Evolutionary conservation across 2,797 vertebrate genomes (phyloP).

Genomic region (Mormyrops boulengeri): DNA sequence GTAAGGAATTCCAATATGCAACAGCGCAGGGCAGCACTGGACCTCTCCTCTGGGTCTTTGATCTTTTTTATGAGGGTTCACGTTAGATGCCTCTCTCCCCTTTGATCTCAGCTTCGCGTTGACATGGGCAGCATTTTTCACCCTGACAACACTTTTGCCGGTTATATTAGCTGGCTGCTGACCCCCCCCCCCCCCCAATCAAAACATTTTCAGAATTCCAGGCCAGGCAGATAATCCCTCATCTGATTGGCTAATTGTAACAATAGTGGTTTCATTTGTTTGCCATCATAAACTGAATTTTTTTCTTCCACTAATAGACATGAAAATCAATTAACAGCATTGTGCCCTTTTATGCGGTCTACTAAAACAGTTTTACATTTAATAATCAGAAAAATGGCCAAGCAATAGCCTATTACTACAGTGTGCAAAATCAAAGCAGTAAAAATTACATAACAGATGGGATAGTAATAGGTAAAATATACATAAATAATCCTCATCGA

Average conservation of each 20-base stretch:
- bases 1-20: slow-evolving; percentile 9
- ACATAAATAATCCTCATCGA: not conserved
- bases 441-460: not conserved
- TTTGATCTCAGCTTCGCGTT: slow-evolving; percentile 8
- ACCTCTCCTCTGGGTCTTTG: not conserved
- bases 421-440: not conserved
- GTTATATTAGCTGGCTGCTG: not conserved
- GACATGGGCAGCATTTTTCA: slow-evolving; percentile 13
- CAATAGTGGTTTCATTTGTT: not conserved
- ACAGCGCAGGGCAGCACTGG: not conserved
- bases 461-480: not conserved
- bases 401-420: not conserved
- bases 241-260: not conserved
- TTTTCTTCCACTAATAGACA: not conserved
- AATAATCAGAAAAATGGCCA: not conserved
- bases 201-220: slow-evolving; percentile 21
- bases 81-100: not conserved
- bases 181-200: not conserved
- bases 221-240: not conserved
- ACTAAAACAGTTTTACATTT: not conserved
- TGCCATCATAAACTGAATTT: not conserved
- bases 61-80: slow-evolving; percentile 14
- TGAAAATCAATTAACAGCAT: not conserved
- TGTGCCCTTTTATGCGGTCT: not conserved
- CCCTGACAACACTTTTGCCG: slow-evolving; percentile 1